Evolutionary conservation across 1,140 invertebrate species (phyloP), one percentile per base, ranked within the genome.

Genomic region (Nautilus pompilius): DNA sequence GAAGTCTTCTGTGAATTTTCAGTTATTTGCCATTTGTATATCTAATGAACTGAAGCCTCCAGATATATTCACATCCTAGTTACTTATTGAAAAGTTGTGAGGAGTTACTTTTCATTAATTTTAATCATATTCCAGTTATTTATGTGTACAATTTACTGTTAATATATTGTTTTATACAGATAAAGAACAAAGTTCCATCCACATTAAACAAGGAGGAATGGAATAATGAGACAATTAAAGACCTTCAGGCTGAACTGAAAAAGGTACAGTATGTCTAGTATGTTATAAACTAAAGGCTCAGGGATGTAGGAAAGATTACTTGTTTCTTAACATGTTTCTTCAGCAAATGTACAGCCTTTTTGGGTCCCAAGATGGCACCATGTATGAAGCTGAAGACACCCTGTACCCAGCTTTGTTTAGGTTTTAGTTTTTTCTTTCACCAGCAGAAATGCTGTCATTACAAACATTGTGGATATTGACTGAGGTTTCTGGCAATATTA

Each of bases 141-240:
- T 41, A 41, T 41, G 36, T 13, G 1, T 41, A 41, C n/a, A n/a
- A 41, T 15, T n/a, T n/a, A 41, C n/a, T 41, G 13, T 41, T 26
- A 1, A 20, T 46, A 56, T 28, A 45, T 49, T 67, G 13, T 63
- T 48, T 54, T 57, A 69, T 63, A 17, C 62, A 80, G 78, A 74
- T 81, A 10, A 79, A 79, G 62, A 80, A 79, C 61, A 78, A 74
- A 62, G 77, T 80, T 5, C 76, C 80, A 49, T 48, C 69, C 0
- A 76, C 71, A 22, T 36, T 80, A n/a, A 76, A 71, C 30, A 67
- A 60, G 53, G 80, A 81, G 24, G 70, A 77, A 48, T 65, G 69
- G 65, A 75, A 79, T 30, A 81, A 78, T 59, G 68, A 81, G 59
- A 77, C 74, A n/a, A 74, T 82, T 24, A 70, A 61, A 62, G 70